Evolutionary conservation across 2,888 invertebrate species (phyloP), one percentile per base, ranked within the genome.

Genomic region (Sinotaia quadrata): DNA sequence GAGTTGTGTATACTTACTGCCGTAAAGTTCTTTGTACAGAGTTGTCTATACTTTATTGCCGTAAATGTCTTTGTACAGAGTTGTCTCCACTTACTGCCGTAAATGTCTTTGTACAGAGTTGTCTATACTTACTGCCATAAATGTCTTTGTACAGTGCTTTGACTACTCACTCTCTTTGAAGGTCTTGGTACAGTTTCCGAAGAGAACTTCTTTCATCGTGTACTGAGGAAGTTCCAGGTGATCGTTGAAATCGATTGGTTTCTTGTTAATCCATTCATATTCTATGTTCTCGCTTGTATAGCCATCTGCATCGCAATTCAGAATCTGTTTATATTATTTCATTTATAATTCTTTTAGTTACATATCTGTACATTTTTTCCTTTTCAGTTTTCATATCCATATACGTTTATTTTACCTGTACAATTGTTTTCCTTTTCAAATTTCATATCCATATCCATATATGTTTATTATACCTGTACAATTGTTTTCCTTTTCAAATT

Each of bases 141-240:
- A n/a, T n/a, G n/a, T n/a, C n/a, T n/a, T n/a, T n/a, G n/a, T n/a
- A n/a, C n/a, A n/a, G n/a, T n/a, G 33, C 8, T n/a, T n/a, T n/a
- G n/a, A n/a, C n/a, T 29, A 73, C 77, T 69, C 33, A 77, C 77
- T 75, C 56, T 74, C 75, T 61, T 74, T 75, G 57, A 75, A 77
- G 5, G 74, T 75, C 52, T 77, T 75, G 56, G 72, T 77, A 29
- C 77, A 77, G 63, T 70, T 69, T 12, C 62, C 57, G 3, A 72
- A 54, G 2, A 47, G 34, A 27, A 72, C 69, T 0, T 51, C 33
- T 37, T 71, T 41, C 3, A 77, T 60, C 15, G 74, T 75, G 66
- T 73, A 77, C 66, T 77, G 77, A 2, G 77, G 74, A 63, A 77
- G 68, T 27, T 77, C 72, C 59, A 77, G 62, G 51, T 71, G 69